These are phyloP conservation scores for Myotis daubentonii DNA, from an alignment of 2,797 vertebrate genomes.

Conservation along the genomic window DNA sequence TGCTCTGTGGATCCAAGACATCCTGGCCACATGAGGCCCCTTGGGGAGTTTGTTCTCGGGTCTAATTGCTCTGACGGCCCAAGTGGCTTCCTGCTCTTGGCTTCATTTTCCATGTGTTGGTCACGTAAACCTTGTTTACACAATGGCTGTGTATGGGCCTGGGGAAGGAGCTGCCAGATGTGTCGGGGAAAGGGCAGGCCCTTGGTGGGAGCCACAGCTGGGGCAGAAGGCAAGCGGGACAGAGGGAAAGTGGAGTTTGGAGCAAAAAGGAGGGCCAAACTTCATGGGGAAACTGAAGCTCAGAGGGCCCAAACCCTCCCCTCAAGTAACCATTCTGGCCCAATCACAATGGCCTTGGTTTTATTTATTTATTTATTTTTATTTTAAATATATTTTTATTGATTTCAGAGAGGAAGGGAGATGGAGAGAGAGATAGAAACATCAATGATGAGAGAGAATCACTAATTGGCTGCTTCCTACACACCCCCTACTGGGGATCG, in stretches of 20 bases:
- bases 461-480: no score
- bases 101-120: neutral
- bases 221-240: neutral
- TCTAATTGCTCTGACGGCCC: neutral
- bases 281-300: neutral
- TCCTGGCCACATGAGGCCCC: neutral
- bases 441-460: no score
- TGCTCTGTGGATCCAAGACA: neutral
- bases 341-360: neutral
- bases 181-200: slow-evolving; percentile 39
- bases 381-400: no score
- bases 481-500: no score
- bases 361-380: neutral
- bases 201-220: neutral
- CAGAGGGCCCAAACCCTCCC: neutral
- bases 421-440: no score
- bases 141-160: slow-evolving; percentile 11
- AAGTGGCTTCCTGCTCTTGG: neutral
- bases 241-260: neutral
- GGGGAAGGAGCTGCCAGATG: neutral
- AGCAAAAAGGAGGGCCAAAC: neutral
- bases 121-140: slow-evolving; percentile 38
- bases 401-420: no score
- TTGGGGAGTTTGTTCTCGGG: neutral
- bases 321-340: neutral